phyloP scores from a whole-genome alignment of 2,113 vertebrate genomes.

The Microcebus jonahi region DNA sequence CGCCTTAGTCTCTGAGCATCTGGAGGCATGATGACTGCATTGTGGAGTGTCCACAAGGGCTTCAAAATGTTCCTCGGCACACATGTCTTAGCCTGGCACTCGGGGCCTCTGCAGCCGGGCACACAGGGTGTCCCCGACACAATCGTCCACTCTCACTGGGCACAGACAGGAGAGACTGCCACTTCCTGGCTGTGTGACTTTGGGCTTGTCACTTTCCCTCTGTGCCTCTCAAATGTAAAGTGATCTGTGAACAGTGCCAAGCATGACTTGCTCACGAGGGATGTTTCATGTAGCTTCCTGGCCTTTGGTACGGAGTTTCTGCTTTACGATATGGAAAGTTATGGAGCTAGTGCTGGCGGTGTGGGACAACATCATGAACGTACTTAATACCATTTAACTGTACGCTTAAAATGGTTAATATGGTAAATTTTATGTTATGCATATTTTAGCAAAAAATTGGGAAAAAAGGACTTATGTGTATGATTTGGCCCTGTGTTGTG shows the following conservation, averaged over 20 bases:
- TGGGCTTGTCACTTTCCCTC: background rate
- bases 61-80: background rate
- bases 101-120: background rate
- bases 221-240: background rate
- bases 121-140: background rate
- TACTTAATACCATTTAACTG: background rate
- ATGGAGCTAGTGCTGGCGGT: background rate
- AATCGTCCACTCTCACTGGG: background rate
- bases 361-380: background rate
- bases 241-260: background rate
- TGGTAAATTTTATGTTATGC: background rate
- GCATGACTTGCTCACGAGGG: fast-evolving
- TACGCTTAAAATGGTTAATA: background rate
- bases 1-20: background rate
- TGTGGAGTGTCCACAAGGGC: background rate
- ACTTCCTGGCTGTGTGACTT: background rate
- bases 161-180: background rate
- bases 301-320: background rate
- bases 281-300: background rate
- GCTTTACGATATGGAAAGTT: background rate
- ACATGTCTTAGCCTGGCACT: background rate
- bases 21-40: background rate
- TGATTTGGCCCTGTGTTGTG: background rate
- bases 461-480: background rate
- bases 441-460: background rate